Evolutionary conservation across 2,797 vertebrate species (phyloP).

Genomic region (Urocyon cinereoargenteus): DNA sequence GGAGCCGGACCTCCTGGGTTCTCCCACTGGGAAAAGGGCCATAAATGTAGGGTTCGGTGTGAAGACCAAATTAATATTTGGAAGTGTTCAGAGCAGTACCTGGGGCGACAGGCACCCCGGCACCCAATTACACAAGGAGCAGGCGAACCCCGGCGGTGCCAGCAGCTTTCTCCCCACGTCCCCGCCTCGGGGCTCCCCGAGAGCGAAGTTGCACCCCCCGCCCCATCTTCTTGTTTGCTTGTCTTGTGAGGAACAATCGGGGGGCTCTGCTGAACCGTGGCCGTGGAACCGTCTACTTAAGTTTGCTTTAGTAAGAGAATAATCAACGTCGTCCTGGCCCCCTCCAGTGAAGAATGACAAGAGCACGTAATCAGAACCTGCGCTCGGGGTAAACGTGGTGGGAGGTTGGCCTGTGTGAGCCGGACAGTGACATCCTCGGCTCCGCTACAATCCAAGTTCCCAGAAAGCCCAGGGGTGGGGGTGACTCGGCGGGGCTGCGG

Average conservation of each 20-base stretch:
- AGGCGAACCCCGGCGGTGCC: no score
- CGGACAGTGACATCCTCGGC: constrained; percentile 43
- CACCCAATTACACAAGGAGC: no score
- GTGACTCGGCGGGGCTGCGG: constrained; percentile 41
- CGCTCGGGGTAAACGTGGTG: no score
- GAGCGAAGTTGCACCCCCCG: no score
- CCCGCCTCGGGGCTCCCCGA: no score
- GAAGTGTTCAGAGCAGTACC: background rate
- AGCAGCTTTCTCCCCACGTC: no score
- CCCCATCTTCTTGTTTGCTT: no score
- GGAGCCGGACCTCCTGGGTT: background rate
- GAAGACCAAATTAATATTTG: background rate
- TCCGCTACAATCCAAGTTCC: constrained; percentile 24
- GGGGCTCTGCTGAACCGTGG: background rate
- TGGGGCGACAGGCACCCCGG: background rate
- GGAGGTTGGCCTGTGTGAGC: background rate
- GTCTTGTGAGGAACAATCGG: background rate
- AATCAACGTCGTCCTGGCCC: background rate
- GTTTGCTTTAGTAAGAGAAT: background rate
- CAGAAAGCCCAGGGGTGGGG: constrained; percentile 58
- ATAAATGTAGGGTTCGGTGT: background rate
- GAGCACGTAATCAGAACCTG: background rate
- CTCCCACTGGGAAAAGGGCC: constrained; percentile 21
- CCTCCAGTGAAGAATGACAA: background rate
- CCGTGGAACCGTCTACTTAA: background rate